Evolutionary conservation across 2,888 invertebrate genomes (phyloP), one percentile per base, ranked within the genome.

Genomic region (Pinctada fucata): DNA sequence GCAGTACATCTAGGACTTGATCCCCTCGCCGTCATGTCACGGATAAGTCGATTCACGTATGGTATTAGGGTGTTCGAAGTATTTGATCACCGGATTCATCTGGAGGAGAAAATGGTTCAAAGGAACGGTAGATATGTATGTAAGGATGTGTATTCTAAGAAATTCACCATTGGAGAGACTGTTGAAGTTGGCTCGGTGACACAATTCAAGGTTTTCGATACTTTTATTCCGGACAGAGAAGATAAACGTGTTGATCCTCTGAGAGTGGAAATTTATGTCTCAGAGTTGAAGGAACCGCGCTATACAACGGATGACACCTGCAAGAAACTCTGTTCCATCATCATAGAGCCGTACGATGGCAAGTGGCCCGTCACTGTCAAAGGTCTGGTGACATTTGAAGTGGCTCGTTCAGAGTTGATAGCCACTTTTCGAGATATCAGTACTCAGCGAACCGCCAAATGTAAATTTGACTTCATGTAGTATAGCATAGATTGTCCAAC

Each of bases 1-100:
- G 84, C 84, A 3, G 82, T 82, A 1, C 63, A 80, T 8, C 80
- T 75, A 66, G 84, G 84, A 6, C 80, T 80, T 3, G 64, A 80
- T 16, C 74, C 78, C 2, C 73, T 63, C 51, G 79, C 76, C 5
- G 80, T 84, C 47, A 64, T 76, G 5, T 75, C 82, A 1, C 70
- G 84, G 16, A 68, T 79, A 4, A 82, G 84, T 72, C 78, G 79
- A 48, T 78, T 74, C 51, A 82, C 84, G 0, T 84, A 84, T 68
- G 84, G 84, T 4, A 79, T 84, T 47, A 79, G 80, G 2, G 73
- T 78, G 58, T 73, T 83, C 72, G 72, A 79, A 63, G 71, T 68
- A 64, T 83, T 81, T 65, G 71, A 78, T 3, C 75, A 52, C 8
- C 70, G 16, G 13, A 31, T 70, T 52, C 78, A 83, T 63, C 78